phyloP scores from a whole-genome alignment of 1,140 invertebrate genomes.

The Drosophila dunni region DNA sequence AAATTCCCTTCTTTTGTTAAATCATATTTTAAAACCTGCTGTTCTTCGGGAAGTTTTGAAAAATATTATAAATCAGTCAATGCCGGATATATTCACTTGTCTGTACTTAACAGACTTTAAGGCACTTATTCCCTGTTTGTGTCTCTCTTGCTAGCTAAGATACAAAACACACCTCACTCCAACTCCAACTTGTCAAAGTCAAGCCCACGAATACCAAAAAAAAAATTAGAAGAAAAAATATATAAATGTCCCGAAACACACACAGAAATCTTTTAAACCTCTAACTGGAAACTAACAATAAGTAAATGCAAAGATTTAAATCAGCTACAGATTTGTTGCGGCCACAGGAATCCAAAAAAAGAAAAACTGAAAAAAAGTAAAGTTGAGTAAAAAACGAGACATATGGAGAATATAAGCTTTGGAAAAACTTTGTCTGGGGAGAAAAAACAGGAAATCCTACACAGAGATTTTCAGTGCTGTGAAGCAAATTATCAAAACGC shows the following conservation, averaged over 20 bases:
- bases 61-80: no score
- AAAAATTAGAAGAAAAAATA: neutral
- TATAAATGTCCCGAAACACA: slow-evolving; percentile 27
- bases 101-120: slow-evolving; percentile 29
- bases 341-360: slow-evolving; percentile 27
- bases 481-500: slow-evolving; percentile 81
- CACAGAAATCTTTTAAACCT: slow-evolving; percentile 51
- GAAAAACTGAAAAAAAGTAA: slow-evolving; percentile 23
- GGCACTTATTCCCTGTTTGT: slow-evolving; percentile 14
- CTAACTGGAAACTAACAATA: slow-evolving; percentile 73
- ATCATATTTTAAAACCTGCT: no score
- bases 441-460: slow-evolving; percentile 78
- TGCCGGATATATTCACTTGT: neutral
- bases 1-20: no score
- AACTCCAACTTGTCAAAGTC: slow-evolving; percentile 51
- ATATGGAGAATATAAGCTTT: slow-evolving; percentile 27
- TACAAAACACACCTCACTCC: slow-evolving; percentile 24
- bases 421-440: slow-evolving; percentile 41
- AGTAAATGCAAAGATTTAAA: slow-evolving; percentile 77
- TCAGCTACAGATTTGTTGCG: slow-evolving; percentile 70
- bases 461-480: slow-evolving; percentile 55
- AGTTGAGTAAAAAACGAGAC: slow-evolving; percentile 17
- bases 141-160: neutral
- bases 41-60: no score
- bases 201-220: slow-evolving; percentile 48